Evolutionary conservation across 2,797 vertebrate species (phyloP).

Genomic region (Brachyrhaphis roseni): DNA sequence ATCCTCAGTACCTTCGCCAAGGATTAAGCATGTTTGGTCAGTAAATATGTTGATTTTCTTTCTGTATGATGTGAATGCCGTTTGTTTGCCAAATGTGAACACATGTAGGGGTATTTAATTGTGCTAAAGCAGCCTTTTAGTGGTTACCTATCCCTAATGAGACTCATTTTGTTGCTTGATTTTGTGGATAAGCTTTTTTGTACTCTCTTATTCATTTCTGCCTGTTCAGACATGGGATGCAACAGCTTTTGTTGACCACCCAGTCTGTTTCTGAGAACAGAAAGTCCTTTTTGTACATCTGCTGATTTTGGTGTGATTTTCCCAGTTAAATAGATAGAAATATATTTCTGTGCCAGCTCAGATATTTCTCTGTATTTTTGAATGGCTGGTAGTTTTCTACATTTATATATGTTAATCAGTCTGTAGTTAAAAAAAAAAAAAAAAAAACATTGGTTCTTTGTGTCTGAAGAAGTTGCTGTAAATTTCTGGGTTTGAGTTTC

Average conservation of each 20-base stretch:
- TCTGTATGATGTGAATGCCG: not conserved
- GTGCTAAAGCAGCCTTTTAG: not conserved
- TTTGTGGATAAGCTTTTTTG: not conserved
- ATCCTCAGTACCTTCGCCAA: slow-evolving; percentile 84
- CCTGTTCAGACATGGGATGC: slow-evolving; percentile 25
- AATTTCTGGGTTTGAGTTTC: not conserved
- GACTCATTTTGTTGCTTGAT: slow-evolving; percentile 4
- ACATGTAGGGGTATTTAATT: not conserved
- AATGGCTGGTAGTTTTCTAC: slow-evolving; percentile 14
- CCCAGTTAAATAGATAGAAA: slow-evolving; percentile 47
- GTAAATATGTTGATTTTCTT: slow-evolving; percentile 49
- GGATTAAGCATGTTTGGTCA: slow-evolving; percentile 89
- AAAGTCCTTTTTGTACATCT: slow-evolving; percentile 60
- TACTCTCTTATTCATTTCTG: slow-evolving; percentile 23
- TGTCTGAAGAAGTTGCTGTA: not conserved
- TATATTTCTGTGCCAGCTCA: slow-evolving; percentile 24
- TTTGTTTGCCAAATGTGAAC: not conserved
- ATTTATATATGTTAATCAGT: slow-evolving; percentile 8
- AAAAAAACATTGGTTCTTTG: slow-evolving; percentile 4
- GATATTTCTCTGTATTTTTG: slow-evolving; percentile 25
- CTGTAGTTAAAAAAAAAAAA: not conserved
- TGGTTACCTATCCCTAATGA: not conserved
- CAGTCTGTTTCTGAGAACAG: slow-evolving; percentile 56
- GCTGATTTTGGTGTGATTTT: slow-evolving; percentile 57
- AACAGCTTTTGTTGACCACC: slow-evolving; percentile 49